A percentile compares a stretch with the other conserved stretches of the same genome.
Evolutionary conservation across 2,113 vertebrate genomes (phyloP).

Genomic region (Murina feae): DNA sequence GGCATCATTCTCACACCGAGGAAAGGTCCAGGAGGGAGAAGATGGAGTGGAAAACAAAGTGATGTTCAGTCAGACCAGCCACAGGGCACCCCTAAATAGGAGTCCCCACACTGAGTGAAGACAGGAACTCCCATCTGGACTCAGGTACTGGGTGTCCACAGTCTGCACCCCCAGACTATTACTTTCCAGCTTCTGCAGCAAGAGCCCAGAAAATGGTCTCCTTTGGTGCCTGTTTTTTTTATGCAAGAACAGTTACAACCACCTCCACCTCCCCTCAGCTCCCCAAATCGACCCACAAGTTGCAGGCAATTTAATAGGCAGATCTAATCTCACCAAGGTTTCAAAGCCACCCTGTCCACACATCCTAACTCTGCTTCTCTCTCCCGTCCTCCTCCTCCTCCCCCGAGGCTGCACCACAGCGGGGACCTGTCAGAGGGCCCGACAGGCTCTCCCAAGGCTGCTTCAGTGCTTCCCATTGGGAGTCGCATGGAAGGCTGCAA

Average conservation of each 20-base stretch:
- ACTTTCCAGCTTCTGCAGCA: neutral
- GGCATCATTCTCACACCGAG: neutral
- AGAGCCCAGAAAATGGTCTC: neutral
- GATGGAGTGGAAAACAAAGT: neutral
- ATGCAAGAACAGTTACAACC: neutral
- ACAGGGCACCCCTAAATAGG: neutral
- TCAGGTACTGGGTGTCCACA: neutral
- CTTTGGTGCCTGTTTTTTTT: neutral
- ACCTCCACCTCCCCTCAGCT: neutral
- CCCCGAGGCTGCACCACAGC: neutral
- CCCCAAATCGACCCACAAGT: neutral
- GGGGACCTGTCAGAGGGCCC: neutral
- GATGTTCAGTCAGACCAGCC: neutral
- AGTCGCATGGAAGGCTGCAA: neutral
- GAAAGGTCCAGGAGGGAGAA: neutral
- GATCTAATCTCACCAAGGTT: slow-evolving; percentile 60
- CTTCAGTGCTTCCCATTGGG: neutral
- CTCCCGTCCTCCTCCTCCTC: neutral
- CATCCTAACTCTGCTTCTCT: neutral
- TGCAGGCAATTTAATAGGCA: slow-evolving; percentile 49
- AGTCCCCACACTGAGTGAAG: neutral
- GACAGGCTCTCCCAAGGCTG: neutral
- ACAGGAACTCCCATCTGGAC: neutral
- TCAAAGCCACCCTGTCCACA: neutral
- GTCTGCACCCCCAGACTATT: neutral